Conservation (phyloP, 2,113 vertebrate species). For the Malurus elegans region DNA sequence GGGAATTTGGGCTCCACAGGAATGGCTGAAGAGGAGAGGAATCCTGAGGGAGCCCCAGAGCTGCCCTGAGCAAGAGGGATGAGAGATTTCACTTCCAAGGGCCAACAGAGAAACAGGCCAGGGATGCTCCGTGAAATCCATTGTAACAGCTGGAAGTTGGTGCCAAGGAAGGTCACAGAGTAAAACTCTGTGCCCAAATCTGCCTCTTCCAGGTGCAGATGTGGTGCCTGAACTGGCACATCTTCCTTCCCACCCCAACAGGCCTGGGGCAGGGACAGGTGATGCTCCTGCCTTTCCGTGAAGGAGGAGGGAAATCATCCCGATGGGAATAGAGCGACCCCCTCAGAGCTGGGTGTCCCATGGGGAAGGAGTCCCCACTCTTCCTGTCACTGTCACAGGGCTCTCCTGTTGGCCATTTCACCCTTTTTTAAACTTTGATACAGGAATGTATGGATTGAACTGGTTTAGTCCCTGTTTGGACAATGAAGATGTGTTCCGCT, state of each 20-base stretch:
- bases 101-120: neutral
- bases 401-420: neutral
- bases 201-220: neutral
- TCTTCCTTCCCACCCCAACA: neutral
- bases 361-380: neutral
- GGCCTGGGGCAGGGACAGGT: neutral
- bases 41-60: neutral
- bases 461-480: neutral
- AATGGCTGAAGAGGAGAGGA: neutral
- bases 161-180: neutral
- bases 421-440: neutral
- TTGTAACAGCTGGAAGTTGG: neutral
- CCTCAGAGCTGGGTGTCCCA: rapidly evolving
- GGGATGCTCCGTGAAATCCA: neutral
- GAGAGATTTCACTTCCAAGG: neutral
- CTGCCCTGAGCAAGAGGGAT: neutral
- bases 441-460: neutral
- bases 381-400: neutral
- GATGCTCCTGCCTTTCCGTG: neutral
- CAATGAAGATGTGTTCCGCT: neutral
- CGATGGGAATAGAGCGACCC: neutral
- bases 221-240: neutral
- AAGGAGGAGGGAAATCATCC: neutral
- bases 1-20: neutral
- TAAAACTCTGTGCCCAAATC: neutral